Conservation (phyloP, 2,797 vertebrate genomes). For the Argentina silus region DNA sequence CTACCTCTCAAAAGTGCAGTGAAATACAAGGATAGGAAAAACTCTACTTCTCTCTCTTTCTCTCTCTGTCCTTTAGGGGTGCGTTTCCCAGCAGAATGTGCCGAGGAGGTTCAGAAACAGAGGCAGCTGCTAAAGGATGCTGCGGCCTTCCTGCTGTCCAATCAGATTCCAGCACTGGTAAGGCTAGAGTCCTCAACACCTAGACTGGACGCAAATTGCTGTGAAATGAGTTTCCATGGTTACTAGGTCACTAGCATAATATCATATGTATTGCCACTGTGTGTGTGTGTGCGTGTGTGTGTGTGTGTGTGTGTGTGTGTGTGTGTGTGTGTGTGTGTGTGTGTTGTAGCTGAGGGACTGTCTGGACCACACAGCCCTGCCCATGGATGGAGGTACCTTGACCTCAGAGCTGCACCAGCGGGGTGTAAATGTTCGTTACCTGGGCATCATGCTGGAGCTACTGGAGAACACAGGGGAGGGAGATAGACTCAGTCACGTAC, state of each 20-base stretch:
- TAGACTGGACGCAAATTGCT: no score
- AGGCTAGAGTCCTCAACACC: slow-evolving; percentile 54
- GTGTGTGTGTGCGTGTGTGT: not conserved
- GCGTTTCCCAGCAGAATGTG: slow-evolving; percentile 82
- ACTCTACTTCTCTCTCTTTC: not conserved
- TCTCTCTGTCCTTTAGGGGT: slow-evolving; percentile 76
- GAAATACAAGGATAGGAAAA: no score
- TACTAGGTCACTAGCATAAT: no score
- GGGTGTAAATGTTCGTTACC: slow-evolving; percentile 92
- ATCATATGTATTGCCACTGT: not conserved
- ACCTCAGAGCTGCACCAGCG: slow-evolving; percentile 88
- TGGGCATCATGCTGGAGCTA: slow-evolving; percentile 84
- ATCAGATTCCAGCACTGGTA: slow-evolving; percentile 92
- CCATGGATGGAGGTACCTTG: slow-evolving; percentile 88
- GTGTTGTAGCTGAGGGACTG: slow-evolving; percentile 86
- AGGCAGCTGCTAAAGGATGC: slow-evolving; percentile 89
- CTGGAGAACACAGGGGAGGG: slow-evolving; percentile 78
- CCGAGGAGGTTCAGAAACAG: slow-evolving; percentile 85
- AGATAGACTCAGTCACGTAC: slow-evolving; percentile 84
- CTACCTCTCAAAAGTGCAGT: no score
- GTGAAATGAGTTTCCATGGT: no score
- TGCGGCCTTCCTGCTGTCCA: slow-evolving; percentile 87
- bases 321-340: slow-evolving; percentile 32
- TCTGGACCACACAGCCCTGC: slow-evolving; percentile 83
- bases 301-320: not conserved